Percentiles rank a stretch among this genome's conserved stretches.
Evolutionary conservation across 2,797 vertebrate genomes (phyloP).

Genomic region (Rhinella marina): DNA sequence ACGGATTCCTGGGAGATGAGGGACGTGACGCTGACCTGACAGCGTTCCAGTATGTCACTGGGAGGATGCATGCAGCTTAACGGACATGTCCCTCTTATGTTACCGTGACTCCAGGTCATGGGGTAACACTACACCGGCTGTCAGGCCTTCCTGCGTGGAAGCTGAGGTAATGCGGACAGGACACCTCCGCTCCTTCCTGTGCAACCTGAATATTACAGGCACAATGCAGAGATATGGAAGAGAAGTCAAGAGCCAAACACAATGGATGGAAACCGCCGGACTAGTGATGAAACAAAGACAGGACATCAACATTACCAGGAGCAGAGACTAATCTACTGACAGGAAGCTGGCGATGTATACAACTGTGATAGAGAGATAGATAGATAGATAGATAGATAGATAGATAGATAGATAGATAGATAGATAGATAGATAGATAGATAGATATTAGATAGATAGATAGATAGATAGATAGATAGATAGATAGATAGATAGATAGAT

Average conservation of each 20-base stretch:
- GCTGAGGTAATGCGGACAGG: slow-evolving; percentile 1
- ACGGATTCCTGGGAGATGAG: not conserved
- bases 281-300: not conserved
- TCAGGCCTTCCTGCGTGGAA: slow-evolving; percentile 29
- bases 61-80: not conserved
- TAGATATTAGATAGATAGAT: not conserved
- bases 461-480: not conserved
- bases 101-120: not conserved
- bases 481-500: not conserved
- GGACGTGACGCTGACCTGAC: not conserved
- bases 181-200: slow-evolving; percentile 20
- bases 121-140: not conserved
- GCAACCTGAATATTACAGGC: not conserved
- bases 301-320: too few relatives aligned
- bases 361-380: not conserved
- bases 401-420: not conserved
- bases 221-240: not conserved
- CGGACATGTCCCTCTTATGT: not conserved
- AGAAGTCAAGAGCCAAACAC: not conserved
- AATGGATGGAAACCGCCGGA: not conserved
- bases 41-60: not conserved
- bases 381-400: slow-evolving; percentile 5
- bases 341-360: not conserved
- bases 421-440: not conserved
- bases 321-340: not conserved